phyloP scores from a whole-genome alignment of 2,797 vertebrate species.

The Periparus ater region DNA sequence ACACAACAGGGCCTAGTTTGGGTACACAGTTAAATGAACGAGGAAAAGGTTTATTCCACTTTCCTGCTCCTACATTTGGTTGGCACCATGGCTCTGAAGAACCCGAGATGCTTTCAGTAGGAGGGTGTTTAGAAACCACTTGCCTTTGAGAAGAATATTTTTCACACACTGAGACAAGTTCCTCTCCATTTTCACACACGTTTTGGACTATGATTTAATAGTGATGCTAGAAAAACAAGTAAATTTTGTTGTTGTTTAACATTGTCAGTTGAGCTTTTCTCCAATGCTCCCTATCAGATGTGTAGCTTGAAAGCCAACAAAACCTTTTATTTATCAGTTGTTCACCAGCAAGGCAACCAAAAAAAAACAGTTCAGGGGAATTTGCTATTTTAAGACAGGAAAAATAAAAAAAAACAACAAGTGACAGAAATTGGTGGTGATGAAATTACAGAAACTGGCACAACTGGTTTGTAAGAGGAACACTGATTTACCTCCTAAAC shows the following conservation, averaged over 20 bases:
- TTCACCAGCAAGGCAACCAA: background rate
- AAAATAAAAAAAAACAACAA: background rate
- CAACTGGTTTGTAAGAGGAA: background rate
- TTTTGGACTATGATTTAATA: background rate
- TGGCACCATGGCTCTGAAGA: background rate
- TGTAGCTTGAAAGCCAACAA: background rate
- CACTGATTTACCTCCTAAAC: constrained; percentile 22
- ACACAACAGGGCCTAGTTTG: background rate
- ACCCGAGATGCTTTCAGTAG: background rate
- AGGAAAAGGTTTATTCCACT: background rate
- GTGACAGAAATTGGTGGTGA: background rate
- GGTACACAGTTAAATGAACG: background rate
- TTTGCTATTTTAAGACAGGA: background rate
- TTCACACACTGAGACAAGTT: background rate
- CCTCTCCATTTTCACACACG: background rate
- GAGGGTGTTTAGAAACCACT: background rate
- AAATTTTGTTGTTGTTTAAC: background rate
- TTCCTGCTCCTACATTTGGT: background rate
- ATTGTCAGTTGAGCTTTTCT: background rate
- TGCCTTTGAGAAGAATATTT: background rate
- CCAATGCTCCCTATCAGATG: background rate
- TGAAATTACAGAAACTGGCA: background rate
- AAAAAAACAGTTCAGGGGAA: accelerated
- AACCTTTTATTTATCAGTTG: background rate
- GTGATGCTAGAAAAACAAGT: background rate